phyloP scores from a whole-genome alignment of 53 echinoderm and acorn worm genomes.

The Paelopatides confundens region DNA sequence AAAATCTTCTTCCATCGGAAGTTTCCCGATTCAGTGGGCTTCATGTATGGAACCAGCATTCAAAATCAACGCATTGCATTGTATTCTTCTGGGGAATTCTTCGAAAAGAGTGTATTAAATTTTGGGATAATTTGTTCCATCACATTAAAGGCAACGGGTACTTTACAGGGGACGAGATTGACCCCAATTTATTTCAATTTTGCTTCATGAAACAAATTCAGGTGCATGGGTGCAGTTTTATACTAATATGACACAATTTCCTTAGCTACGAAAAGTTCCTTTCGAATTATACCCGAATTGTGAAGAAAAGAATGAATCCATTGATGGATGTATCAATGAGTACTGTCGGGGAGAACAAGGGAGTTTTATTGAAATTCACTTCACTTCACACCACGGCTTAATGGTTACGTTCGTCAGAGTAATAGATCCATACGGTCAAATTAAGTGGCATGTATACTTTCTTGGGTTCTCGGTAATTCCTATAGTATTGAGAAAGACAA shows the following conservation, averaged over 20 bases:
- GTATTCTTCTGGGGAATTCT: slow-evolving; percentile 69
- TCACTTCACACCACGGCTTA: too few relatives aligned
- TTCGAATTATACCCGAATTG: too few relatives aligned
- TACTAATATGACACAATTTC: too few relatives aligned
- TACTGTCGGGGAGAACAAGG: too few relatives aligned
- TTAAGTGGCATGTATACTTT: too few relatives aligned
- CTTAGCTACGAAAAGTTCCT: too few relatives aligned
- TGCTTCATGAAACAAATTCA: slow-evolving; percentile 54
- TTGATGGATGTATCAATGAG: too few relatives aligned
- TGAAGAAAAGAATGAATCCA: too few relatives aligned
- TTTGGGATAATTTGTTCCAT: slow-evolving; percentile 59
- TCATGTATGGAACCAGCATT: slow-evolving; percentile 50
- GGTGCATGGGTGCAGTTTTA: slow-evolving; percentile 29
- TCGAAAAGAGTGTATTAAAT: slow-evolving; percentile 59
- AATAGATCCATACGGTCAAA: too few relatives aligned
- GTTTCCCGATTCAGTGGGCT: slow-evolving; percentile 7
- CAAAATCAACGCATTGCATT: slow-evolving; percentile 65
- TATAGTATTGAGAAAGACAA: too few relatives aligned
- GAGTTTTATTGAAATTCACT: background rate
- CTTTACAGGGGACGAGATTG: slow-evolving; percentile 56
- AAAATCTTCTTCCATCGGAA: slow-evolving; percentile 47
- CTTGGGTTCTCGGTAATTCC: too few relatives aligned
- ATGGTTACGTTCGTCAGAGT: too few relatives aligned
- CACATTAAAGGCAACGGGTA: slow-evolving; percentile 33
- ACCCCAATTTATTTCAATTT: slow-evolving; percentile 51